phyloP scores from a whole-genome alignment of 2,888 invertebrate genomes.

The Fabriciana adippe region DNA sequence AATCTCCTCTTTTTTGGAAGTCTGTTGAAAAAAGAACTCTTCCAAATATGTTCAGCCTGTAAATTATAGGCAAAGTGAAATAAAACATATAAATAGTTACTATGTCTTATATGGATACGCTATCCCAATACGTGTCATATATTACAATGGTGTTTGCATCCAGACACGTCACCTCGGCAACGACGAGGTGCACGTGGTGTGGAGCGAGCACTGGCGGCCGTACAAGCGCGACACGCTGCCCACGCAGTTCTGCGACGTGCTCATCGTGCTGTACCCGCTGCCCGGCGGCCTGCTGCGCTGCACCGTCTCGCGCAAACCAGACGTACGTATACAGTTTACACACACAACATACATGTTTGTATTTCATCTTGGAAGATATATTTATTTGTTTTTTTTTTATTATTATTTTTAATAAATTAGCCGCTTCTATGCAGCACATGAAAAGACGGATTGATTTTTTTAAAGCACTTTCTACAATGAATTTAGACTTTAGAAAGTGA shows the following conservation, averaged over 20 bases:
- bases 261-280: conserved; percentile 97
- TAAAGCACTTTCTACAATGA: too few species aligned
- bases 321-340: conserved; percentile 75
- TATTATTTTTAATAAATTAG: neutral
- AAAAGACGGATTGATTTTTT: too few species aligned
- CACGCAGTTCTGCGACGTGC: conserved; percentile 99
- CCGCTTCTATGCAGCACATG: too few species aligned
- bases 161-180: conserved; percentile 97
- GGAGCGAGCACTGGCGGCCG: conserved; percentile 98
- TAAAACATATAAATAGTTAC: too few species aligned
- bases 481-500: too few species aligned
- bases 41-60: too few species aligned
- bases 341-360: neutral
- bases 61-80: too few species aligned
- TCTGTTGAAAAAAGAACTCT: too few species aligned
- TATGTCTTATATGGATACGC: neutral
- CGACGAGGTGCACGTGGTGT: conserved; percentile 99
- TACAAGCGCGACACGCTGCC: conserved; percentile 98
- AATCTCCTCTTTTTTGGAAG: too few species aligned
- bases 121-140: neutral
- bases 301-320: conserved; percentile 93
- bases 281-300: conserved; percentile 92
- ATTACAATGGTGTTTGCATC: neutral
- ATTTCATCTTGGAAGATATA: too few species aligned
- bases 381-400: neutral